A percentile compares a stretch with the other conserved stretches of the same genome.
Evolutionary conservation across 2,113 vertebrate genomes (phyloP).

Genomic region (Podarcis raffonei): DNA sequence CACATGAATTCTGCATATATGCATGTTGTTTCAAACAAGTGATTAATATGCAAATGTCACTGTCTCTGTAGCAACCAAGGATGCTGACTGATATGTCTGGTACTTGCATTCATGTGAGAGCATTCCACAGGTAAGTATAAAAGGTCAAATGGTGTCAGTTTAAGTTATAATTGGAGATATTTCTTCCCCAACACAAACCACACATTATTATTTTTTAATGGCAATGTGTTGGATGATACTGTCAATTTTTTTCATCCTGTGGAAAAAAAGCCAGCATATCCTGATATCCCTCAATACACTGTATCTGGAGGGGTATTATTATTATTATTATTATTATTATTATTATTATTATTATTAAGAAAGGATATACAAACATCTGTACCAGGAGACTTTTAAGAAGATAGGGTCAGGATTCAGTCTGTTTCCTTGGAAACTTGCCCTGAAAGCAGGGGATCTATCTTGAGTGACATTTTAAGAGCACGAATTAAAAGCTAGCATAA

Average conservation of each 20-base stretch:
- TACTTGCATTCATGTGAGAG: background rate
- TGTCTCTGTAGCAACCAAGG: no score
- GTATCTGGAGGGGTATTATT: no score
- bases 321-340: background rate
- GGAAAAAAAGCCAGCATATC: background rate
- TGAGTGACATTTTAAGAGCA: constrained; percentile 12
- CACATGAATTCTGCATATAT: no score
- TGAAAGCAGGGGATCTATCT: background rate
- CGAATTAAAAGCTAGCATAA: background rate
- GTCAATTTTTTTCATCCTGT: background rate
- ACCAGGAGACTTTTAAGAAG: background rate
- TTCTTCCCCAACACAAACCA: background rate
- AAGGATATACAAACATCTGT: background rate
- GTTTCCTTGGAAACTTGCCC: constrained; percentile 17
- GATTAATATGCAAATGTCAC: no score
- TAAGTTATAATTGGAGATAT: background rate
- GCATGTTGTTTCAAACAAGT: no score
- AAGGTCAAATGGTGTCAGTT: background rate
- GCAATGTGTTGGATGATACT: no score
- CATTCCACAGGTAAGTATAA: background rate
- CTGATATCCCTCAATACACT: background rate
- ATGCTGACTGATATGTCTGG: no score
- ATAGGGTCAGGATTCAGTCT: background rate
- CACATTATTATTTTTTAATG: no score
- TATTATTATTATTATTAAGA: background rate